A percentile compares a stretch with the other conserved stretches of the same genome.
Evolutionary conservation across 2,888 invertebrate species (phyloP).

Genomic region (Agrypnus murinus): DNA sequence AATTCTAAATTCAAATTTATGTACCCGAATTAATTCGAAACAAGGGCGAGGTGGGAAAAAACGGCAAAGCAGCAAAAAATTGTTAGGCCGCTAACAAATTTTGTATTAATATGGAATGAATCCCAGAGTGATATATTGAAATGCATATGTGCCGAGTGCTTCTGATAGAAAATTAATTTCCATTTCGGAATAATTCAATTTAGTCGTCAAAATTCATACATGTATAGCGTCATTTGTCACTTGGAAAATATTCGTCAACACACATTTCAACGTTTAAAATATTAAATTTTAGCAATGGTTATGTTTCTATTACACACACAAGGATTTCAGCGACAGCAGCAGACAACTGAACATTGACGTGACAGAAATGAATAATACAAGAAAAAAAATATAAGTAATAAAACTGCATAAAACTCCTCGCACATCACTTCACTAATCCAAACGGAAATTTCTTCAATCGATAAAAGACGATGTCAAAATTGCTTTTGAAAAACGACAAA

Average conservation of each 20-base stretch:
- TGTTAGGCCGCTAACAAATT: conserved; percentile 1
- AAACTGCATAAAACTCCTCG: too few species aligned
- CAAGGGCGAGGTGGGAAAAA: not conserved
- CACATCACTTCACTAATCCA: too few species aligned
- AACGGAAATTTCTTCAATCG: too few species aligned
- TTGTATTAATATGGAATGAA: conserved; percentile 2
- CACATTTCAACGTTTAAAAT: not conserved
- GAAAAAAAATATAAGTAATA: too few species aligned
- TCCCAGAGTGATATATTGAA: conserved; percentile 42
- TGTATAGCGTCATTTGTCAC: conserved; percentile 26
- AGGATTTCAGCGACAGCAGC: not conserved
- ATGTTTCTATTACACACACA: not conserved
- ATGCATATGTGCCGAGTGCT: conserved; percentile 40
- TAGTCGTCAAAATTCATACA: conserved; percentile 36
- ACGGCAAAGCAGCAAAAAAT: not conserved
- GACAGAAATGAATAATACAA: too few species aligned
- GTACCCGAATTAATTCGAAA: not conserved
- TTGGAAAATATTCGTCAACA: not conserved
- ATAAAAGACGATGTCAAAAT: too few species aligned
- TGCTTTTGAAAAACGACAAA: too few species aligned
- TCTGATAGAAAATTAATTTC: conserved; percentile 49
- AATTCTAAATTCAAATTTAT: too few species aligned
- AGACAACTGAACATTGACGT: too few species aligned
- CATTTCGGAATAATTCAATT: conserved; percentile 45
- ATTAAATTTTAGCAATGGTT: not conserved